A percentile compares a stretch with the other conserved stretches of the same genome.
Conservation (phyloP, 2,797 vertebrate species). For the Urocyon cinereoargenteus region DNA sequence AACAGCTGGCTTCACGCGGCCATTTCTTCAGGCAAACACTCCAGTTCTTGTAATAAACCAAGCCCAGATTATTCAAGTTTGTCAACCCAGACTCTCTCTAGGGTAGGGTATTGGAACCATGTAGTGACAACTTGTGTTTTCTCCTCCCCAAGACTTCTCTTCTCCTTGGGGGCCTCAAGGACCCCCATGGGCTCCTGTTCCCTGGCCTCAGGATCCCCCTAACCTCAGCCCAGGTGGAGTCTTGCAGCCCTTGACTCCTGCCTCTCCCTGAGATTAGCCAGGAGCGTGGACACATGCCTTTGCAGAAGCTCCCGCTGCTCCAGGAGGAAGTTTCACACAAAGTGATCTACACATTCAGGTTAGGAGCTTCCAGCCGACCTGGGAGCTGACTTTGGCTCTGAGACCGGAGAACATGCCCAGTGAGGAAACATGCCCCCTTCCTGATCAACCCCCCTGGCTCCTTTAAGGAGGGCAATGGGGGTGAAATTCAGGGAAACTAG, state of each 20-base stretch:
- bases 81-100: not conserved
- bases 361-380: not conserved
- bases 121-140: fast-evolving
- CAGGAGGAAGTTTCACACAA: not conserved
- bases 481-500: not conserved
- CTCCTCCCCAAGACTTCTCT: not conserved
- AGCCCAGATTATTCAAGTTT: not conserved
- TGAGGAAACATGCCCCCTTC: fast-evolving
- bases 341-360: not conserved
- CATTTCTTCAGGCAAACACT: not conserved
- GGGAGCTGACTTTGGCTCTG: not conserved
- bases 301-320: not conserved
- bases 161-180: not conserved
- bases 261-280: not conserved
- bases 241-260: not conserved
- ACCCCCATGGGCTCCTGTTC: too few relatives aligned
- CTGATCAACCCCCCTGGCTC: not conserved
- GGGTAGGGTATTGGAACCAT: not conserved
- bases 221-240: not conserved
- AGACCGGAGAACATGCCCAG: not conserved
- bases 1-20: not conserved
- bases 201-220: not conserved
- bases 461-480: not conserved
- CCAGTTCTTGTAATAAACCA: not conserved
- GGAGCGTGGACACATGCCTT: too few relatives aligned